Conservation (phyloP, 1,140 invertebrate species). For the Lepidurus couesii region DNA sequence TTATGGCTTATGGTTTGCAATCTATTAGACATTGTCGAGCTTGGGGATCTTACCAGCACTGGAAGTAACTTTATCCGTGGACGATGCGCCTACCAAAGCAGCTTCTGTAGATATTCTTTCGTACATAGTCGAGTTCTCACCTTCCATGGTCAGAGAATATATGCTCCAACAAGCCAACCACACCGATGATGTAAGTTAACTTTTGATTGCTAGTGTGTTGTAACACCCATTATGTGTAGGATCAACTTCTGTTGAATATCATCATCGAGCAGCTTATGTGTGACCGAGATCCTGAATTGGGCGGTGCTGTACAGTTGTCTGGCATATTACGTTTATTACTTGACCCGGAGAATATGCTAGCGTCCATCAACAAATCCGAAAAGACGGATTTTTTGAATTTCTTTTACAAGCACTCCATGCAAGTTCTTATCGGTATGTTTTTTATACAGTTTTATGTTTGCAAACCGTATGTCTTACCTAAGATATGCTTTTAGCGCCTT, state of each 20-base stretch:
- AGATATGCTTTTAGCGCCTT: slow-evolving; percentile 56
- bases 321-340: slow-evolving; percentile 86
- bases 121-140: slow-evolving; percentile 96
- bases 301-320: slow-evolving; percentile 91
- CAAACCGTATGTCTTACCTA: not conserved
- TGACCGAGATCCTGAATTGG: slow-evolving; percentile 81
- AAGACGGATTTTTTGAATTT: slow-evolving; percentile 97
- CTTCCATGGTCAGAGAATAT: slow-evolving; percentile 94
- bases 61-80: slow-evolving; percentile 88
- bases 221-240: slow-evolving; percentile 52
- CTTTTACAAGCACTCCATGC: slow-evolving; percentile 98
- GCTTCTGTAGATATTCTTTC: slow-evolving; percentile 97
- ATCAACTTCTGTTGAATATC: slow-evolving; percentile 92
- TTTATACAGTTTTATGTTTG: not conserved
- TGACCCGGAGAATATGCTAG: slow-evolving; percentile 98
- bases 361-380: slow-evolving; percentile 87
- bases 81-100: slow-evolving; percentile 87
- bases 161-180: slow-evolving; percentile 84
- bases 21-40: slow-evolving; percentile 70
- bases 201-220: slow-evolving; percentile 22
- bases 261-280: slow-evolving; percentile 94
- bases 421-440: slow-evolving; percentile 75
- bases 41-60: slow-evolving; percentile 88
- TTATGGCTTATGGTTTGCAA: slow-evolving; percentile 38
- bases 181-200: slow-evolving; percentile 68